Evolutionary conservation across 2,797 vertebrate species (phyloP), one percentile per base, ranked within the genome.

Genomic region (Streptopelia turtur): DNA sequence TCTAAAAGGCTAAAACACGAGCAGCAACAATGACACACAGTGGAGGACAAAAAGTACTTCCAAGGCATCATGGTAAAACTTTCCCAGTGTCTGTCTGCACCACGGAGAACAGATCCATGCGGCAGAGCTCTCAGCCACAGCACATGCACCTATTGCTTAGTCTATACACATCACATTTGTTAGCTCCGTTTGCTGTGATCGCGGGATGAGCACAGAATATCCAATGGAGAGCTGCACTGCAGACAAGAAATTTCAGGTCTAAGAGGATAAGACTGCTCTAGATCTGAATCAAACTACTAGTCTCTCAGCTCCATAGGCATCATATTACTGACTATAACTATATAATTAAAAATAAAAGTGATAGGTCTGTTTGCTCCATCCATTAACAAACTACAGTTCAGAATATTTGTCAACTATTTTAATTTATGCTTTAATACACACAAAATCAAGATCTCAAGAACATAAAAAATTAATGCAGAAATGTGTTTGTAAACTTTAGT

Each of bases 401-500:
- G 66, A 87, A 50, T 89, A 94, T 92, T 90, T 90, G 53, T 96
- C 92, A 90, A 89, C 56, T 71, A 52, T 65, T 95, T 87, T 31
- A 87, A 89, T 81, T 76, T 45, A 57, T 76, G 27, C 75, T 94
- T 91, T 89, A 90, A 86, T 84, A 76, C 2, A n/a, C 14, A 83
- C 17, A 94, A 97, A 95, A 96, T 27, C 59, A 83, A 85, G 82
- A 79, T 14, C 2, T 1, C 57, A 89, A 94, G 89, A 80, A 87
- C 96, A 97, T 92, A 81, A 92, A 76, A 97, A 94, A 96, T 59
- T 71, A 93, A 69, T 71, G 47, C 39, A 83, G 52, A 90, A 96
- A 89, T 93, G 65, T 96, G 86, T 97, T 95, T 94, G 84, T 68
- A 92, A 96, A 96, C 90, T 93, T 95, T 89, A 83, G 89, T 91